phyloP scores from a whole-genome alignment of 2,888 invertebrate species.

The Pterostichus madidus region DNA sequence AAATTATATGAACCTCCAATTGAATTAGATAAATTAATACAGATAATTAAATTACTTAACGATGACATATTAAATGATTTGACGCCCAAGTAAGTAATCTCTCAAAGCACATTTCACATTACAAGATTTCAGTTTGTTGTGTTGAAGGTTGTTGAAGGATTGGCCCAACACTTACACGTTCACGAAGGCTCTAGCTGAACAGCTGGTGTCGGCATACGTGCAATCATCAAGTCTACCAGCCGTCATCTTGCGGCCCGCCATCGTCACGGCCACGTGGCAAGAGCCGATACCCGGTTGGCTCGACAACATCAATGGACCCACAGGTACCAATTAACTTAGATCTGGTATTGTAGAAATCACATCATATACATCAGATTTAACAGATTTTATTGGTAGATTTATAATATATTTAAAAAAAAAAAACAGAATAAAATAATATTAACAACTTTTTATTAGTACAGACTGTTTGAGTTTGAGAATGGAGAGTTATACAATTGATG shows the following conservation, averaged over 20 bases:
- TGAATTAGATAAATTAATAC: slow-evolving; percentile 78
- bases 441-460: too few species aligned
- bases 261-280: slow-evolving; percentile 74
- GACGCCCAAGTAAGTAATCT: slow-evolving; percentile 73
- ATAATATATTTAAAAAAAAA: too few species aligned
- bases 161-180: slow-evolving; percentile 88
- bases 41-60: slow-evolving; percentile 77
- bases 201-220: slow-evolving; percentile 78
- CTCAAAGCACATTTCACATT: too few species aligned
- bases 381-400: too few species aligned
- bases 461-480: too few species aligned
- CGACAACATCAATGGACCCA: slow-evolving; percentile 77
- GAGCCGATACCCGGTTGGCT: slow-evolving; percentile 77
- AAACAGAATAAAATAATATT: too few species aligned
- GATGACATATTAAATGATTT: slow-evolving; percentile 77
- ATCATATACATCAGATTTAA: too few species aligned
- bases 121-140: background rate
- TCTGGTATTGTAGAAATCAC: too few species aligned
- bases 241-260: slow-evolving; percentile 84
- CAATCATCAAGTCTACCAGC: slow-evolving; percentile 82
- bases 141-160: slow-evolving; percentile 75
- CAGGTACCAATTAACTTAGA: slow-evolving; percentile 70
- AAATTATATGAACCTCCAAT: slow-evolving; percentile 80
- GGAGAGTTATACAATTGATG: too few species aligned
- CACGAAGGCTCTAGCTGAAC: slow-evolving; percentile 86